Conservation (phyloP, 2,113 vertebrate genomes). For the Eptesicus fuscus region DNA sequence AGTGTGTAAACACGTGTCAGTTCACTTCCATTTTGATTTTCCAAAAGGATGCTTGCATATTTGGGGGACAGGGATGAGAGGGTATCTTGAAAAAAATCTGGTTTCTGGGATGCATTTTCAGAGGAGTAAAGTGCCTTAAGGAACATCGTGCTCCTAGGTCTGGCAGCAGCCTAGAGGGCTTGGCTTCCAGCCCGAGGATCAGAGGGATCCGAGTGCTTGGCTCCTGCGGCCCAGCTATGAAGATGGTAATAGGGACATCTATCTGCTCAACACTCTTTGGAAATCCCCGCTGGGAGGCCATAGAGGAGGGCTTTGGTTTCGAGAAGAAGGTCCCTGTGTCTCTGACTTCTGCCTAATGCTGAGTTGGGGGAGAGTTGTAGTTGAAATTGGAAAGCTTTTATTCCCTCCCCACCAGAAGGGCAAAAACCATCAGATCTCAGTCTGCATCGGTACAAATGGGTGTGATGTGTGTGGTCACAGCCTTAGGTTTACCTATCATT, state of each 20-base stretch:
- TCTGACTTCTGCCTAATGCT: neutral
- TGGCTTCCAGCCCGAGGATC: neutral
- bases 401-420: neutral
- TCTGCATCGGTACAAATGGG: neutral
- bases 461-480: neutral
- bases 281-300: neutral
- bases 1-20: neutral
- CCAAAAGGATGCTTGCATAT: neutral
- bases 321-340: neutral
- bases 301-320: neutral
- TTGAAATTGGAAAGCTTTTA: neutral
- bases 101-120: neutral
- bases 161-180: neutral
- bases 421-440: neutral
- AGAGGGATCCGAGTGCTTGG: neutral
- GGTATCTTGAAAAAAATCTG: neutral
- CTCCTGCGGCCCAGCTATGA: neutral
- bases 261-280: neutral
- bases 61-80: neutral
- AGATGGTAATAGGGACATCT: neutral
- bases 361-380: neutral
- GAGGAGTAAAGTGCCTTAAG: neutral
- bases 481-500: neutral
- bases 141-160: neutral
- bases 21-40: conserved; percentile 9